Base-by-base conservation (phyloP, 2,113 vertebrate genomes). In the Onychostruthus taczanowskii region DNA sequence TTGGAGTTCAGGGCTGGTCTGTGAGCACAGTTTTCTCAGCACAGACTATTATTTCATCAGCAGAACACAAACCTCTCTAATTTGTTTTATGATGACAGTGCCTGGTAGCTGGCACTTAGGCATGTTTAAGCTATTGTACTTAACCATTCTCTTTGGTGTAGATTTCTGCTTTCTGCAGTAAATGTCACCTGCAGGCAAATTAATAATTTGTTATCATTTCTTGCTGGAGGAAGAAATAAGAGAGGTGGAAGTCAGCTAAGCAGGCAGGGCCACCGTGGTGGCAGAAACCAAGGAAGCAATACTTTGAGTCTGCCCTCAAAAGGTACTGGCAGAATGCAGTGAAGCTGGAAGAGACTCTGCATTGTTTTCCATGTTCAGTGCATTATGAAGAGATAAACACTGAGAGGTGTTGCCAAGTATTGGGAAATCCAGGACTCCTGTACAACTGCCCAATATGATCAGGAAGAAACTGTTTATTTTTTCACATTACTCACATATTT, bases 171-270 rank as follows among this genome's bases (percentile, higher is more conserved):
- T 96, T 91, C 70, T 79, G 63, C 52, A 93, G 66, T 92, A 93
- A 95, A 84, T 95, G 58, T 49, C 72, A 91, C 89, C 76, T 93
- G 47, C 82, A 94, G 91, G 83, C 62, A 95, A 92, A 92, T 95
- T 93, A 96, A 79, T 94, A 77, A 89, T 94, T 93, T 95, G 76
- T 95, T 96, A 74, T 67, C 92, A 53, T 92, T 87, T 37, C 37
- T 37, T 96, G 91, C 74, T 56, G 31, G 39, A 83, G 44, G 62
- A 73, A 89, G 94, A 85, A 94, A 44, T 69, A 55, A 74, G 84
- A 94, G 82, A 86, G 15, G 20, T 76, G 55, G 30, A 70, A 87
- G 37, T 68, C 44, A 77, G 55, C 80, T 89, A 64, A 94, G 27
- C 13, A 58, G 58, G 87, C 67, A 93, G 43, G 21, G 18, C 70